Conservation (phyloP, 2,797 vertebrate species). For the Phalloptychus januarius region DNA sequence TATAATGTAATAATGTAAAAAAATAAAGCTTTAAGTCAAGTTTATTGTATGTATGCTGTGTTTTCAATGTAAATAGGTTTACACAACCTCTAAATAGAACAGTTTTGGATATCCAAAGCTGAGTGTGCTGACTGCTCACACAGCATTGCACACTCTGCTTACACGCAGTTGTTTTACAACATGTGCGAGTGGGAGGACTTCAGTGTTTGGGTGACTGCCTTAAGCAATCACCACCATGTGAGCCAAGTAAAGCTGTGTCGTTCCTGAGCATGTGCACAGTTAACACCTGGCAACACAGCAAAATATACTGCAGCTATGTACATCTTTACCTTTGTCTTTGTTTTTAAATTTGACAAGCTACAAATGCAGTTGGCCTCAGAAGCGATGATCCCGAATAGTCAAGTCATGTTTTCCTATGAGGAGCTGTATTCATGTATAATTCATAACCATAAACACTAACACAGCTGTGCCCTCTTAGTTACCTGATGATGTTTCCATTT, state of each 20-base stretch:
- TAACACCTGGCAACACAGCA: constrained; percentile 48
- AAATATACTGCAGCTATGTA: neutral
- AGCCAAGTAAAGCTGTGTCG: constrained; percentile 61
- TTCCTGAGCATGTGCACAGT: constrained; percentile 49
- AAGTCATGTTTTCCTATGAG: constrained; percentile 5
- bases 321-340: neutral
- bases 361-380: neutral
- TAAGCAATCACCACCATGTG: constrained; percentile 34
- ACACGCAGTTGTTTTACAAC: constrained; percentile 40
- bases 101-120: constrained; percentile 8
- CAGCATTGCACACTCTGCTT: constrained; percentile 49
- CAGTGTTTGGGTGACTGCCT: constrained; percentile 59
- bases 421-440: constrained; percentile 2
- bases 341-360: neutral
- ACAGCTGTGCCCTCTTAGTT: constrained; percentile 5
- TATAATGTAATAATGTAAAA: neutral
- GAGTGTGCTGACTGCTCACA: constrained; percentile 26
- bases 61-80: neutral
- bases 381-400: neutral
- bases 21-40: neutral
- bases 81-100: neutral
- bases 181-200: constrained; percentile 52
- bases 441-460: constrained; percentile 4
- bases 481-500: constrained; percentile 20
- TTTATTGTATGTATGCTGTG: neutral